Evolutionary conservation across 2,888 invertebrate genomes (phyloP).

Genomic region (Drosophila mimetica): DNA sequence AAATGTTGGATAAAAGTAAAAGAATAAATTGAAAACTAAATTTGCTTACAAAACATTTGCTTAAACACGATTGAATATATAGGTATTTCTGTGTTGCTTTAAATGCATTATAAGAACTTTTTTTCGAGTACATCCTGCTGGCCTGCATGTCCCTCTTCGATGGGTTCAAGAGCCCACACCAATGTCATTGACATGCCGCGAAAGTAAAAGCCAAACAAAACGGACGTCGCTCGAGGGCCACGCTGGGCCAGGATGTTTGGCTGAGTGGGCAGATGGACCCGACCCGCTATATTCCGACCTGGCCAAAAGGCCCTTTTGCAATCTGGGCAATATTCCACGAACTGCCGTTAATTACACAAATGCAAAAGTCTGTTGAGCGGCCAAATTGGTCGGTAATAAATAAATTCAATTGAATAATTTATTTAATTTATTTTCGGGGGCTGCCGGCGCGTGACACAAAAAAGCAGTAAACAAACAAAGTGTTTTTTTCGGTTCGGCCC

Average conservation of each 20-base stretch:
- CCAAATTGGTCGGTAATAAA: conserved; percentile 79
- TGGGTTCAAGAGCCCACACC: conserved; percentile 36
- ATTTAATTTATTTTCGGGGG: conserved; percentile 80
- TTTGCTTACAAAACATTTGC: no score
- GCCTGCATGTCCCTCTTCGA: not conserved
- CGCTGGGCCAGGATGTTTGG: conserved; percentile 18
- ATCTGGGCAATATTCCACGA: conserved; percentile 51
- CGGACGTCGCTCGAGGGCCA: conserved; percentile 2
- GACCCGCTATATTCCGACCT: conserved; percentile 2
- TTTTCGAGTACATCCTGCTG: conserved; percentile 10
- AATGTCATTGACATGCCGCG: conserved; percentile 45
- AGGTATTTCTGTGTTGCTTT: no score
- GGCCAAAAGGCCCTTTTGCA: conserved; percentile 34
- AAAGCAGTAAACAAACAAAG: conserved; percentile 50
- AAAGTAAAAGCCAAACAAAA: conserved; percentile 35
- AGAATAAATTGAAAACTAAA: not conserved
- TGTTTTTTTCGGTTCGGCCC: conserved; percentile 24
- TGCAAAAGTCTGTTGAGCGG: conserved; percentile 65
- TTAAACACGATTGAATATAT: no score
- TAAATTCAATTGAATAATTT: conserved; percentile 83
- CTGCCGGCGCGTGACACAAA: conserved; percentile 49
- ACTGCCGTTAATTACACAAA: conserved; percentile 80
- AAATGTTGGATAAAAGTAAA: no score
- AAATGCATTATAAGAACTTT: not conserved
- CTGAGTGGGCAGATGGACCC: conserved; percentile 11